Conservation (phyloP, 2,888 invertebrate genomes). For the Pristionchus exspectatus region DNA sequence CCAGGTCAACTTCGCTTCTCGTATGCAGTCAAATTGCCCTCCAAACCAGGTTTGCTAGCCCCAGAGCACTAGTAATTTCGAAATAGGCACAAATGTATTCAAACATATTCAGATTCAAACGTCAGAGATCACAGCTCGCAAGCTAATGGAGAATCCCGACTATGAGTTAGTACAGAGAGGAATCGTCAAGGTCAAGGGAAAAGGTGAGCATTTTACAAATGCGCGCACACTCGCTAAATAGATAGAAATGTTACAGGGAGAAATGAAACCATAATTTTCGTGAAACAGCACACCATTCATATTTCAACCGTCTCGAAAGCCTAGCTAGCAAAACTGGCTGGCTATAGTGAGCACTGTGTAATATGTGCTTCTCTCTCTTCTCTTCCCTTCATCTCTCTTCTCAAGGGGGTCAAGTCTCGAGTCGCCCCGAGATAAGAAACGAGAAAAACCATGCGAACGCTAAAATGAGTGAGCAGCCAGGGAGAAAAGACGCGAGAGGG, state of each 20-base stretch:
- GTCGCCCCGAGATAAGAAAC: constrained; percentile 17
- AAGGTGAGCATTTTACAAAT: constrained; percentile 65
- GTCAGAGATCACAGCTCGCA: constrained; percentile 59
- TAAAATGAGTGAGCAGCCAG: not conserved
- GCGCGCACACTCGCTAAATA: too few species aligned
- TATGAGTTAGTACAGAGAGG: constrained; percentile 74
- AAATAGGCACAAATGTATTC: not conserved
- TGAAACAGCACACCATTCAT: too few species aligned
- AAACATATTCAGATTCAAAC: constrained; percentile 71
- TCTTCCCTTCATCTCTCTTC: not conserved
- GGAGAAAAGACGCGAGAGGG: not conserved
- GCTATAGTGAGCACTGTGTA: not conserved
- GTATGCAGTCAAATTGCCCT: constrained; percentile 77
- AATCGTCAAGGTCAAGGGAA: constrained; percentile 77
- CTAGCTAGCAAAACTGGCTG: not conserved
- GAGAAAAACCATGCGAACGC: constrained; percentile 3
- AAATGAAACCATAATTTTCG: too few species aligned
- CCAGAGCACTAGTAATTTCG: not conserved
- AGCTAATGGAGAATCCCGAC: constrained; percentile 65
- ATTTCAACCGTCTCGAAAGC: too few species aligned
- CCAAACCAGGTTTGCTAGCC: constrained; percentile 63
- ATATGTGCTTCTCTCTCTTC: not conserved
- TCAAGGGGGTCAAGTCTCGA: not conserved
- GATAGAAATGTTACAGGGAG: too few species aligned
- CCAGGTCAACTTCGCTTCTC: constrained; percentile 76